A percentile compares a stretch with the other conserved stretches of the same genome.
Conservation (phyloP, 2,888 invertebrate species). For the Tetramorium bicarinatum region DNA sequence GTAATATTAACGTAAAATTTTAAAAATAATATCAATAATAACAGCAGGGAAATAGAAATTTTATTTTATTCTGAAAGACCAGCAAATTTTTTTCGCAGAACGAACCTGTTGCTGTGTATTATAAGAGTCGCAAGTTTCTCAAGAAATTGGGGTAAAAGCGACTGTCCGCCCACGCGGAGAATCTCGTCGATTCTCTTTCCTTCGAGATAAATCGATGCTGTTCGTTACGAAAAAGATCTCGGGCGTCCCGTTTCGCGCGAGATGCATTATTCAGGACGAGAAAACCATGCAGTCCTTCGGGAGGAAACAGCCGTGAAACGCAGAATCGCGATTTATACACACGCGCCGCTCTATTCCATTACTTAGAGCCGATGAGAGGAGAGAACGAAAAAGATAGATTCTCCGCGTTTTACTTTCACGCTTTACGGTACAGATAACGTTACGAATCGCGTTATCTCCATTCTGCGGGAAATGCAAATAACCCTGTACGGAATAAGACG, state of each 20-base stretch:
- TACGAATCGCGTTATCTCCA: not conserved
- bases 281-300: conserved; percentile 10
- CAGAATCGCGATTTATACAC: conserved; percentile 26
- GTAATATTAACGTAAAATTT: not conserved
- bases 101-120: conserved; percentile 16
- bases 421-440: conserved; percentile 14
- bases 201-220: conserved; percentile 60
- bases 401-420: not conserved
- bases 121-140: not conserved
- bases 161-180: not conserved
- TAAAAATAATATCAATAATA: not conserved
- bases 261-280: conserved; percentile 81
- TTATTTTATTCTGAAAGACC: not conserved
- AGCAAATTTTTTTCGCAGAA: not conserved
- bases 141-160: not conserved
- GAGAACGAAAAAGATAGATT: not conserved
- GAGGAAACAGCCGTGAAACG: not conserved
- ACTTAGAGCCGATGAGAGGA: conserved; percentile 53
- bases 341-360: not conserved
- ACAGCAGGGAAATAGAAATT: not conserved
- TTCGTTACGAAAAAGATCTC: conserved; percentile 29
- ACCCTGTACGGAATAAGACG: not conserved
- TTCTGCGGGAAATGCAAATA: not conserved
- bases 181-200: not conserved
- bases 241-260: conserved; percentile 43